Base-by-base conservation (phyloP, 2,113 vertebrate species). In the Pantherophis guttatus region DNA sequence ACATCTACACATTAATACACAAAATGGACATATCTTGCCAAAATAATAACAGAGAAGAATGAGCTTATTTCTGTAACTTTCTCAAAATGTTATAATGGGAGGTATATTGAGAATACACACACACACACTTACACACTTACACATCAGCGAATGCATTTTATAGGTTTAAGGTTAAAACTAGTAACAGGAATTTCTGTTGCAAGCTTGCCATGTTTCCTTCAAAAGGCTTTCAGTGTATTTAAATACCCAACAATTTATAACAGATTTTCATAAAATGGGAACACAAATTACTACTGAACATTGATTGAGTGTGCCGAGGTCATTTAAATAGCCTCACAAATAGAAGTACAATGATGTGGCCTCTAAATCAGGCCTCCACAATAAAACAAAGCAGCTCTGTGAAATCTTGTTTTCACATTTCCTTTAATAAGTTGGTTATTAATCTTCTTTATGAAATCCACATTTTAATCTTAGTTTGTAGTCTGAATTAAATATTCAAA, bases 391-490 rank as follows among this genome's bases (percentile, higher is more conserved):
- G 17, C 24, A 86, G 24, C 39, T 86, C 26, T 13, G 26, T 91
- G 81, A 59, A 92, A 21, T 87, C 29, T 62, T 92, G 85, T 53
- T 87, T 87, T 65, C 33, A 87, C 26, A 92, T 53, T 62, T 92
- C 55, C 29, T 62, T n/a, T 13, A 52, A 7, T 23, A 62, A 58
- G 17, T 87, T 65, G 48, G 44, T 86, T 87, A 48, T 91, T 87
- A 58, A 86, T 91, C 75, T 86, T 58, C 54, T 91, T 91, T 91
- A 91, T 87, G 91, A 87, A 92, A 87, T 87, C 29, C 29, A 87
- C 24, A 50, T 87, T 87, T 92, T 62, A 86, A 87, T 92, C 29
- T 92, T 58, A 87, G 57, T 65, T 65, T 57, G 24, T 52, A 65
- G 57, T 87, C 19, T 26, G 48, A 59, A 87, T 92, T 92, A 62